phyloP scores from a whole-genome alignment of 2,113 vertebrate species.

The Rhinolophus sinicus region DNA sequence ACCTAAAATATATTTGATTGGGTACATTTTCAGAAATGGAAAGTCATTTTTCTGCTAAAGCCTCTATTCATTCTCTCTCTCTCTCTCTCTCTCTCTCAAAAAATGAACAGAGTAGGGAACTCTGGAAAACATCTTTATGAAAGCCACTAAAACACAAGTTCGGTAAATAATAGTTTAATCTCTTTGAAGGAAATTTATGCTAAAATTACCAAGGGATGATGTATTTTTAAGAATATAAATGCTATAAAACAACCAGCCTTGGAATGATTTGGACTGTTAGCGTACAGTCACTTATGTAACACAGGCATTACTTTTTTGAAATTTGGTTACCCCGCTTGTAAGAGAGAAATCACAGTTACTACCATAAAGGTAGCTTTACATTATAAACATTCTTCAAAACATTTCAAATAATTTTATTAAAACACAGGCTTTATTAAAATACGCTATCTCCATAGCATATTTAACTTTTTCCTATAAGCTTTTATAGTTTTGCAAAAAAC shows the following conservation, averaged over 20 bases:
- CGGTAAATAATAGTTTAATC: background rate
- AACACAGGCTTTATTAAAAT: conserved; percentile 35
- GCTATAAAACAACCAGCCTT: background rate
- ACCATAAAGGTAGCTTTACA: background rate
- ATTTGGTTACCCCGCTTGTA: background rate
- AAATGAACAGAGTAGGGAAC: background rate
- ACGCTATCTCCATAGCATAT: background rate
- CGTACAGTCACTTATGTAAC: background rate
- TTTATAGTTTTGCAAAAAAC: conserved; percentile 34
- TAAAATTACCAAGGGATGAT: background rate
- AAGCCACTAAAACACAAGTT: conserved; percentile 6
- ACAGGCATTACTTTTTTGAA: background rate
- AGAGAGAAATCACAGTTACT: conserved; percentile 31
- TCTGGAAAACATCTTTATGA: background rate
- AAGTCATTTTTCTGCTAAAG: conserved; percentile 6
- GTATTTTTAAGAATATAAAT: conserved; percentile 12
- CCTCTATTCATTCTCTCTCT: background rate
- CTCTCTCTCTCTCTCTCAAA: background rate
- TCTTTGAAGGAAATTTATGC: conserved; percentile 24
- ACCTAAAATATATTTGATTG: background rate
- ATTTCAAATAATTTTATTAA: conserved; percentile 36
- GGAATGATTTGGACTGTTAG: background rate
- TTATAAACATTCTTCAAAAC: background rate
- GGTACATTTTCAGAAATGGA: background rate
- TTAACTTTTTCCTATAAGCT: conserved; percentile 27